Conservation (phyloP, 2,888 invertebrate species). For the Lamproptera curius region DNA sequence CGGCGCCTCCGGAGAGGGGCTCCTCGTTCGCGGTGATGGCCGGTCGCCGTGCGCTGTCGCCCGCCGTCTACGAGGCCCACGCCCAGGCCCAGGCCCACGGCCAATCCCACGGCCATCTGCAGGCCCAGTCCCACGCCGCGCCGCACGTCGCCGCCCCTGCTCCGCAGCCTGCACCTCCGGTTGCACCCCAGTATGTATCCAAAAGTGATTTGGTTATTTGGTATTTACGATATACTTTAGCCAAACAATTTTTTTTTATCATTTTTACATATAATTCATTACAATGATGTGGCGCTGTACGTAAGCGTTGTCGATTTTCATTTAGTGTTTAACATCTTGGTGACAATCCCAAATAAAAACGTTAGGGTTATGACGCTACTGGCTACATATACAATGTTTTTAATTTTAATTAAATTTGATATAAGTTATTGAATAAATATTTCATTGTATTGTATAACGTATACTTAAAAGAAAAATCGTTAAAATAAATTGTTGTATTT, state of each 20-base stretch:
- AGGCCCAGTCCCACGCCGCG: conserved; percentile 68
- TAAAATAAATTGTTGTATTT: too few species aligned
- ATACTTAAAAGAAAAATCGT: too few species aligned
- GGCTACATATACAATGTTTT: too few species aligned
- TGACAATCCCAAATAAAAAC: not conserved
- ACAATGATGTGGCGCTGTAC: too few species aligned
- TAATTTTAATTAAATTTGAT: too few species aligned
- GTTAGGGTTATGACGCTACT: not conserved
- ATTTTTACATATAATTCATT: too few species aligned
- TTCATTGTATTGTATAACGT: too few species aligned
- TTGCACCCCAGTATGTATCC: conserved; percentile 11
- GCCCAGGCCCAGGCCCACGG: conserved; percentile 21
- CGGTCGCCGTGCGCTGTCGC: conserved; percentile 55
- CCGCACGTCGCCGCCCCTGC: conserved; percentile 31
- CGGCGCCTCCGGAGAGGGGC: conserved; percentile 91
- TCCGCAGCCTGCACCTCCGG: conserved; percentile 58
- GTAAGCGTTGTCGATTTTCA: too few species aligned
- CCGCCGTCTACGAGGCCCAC: conserved; percentile 57
- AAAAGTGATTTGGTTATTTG: not conserved
- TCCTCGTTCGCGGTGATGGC: conserved; percentile 94
- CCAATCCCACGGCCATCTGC: conserved; percentile 57
- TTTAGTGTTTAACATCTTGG: not conserved
- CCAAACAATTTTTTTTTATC: not conserved
- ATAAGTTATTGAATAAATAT: too few species aligned
- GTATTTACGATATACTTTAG: not conserved